Evolutionary conservation across 2,888 invertebrate species (phyloP).

Genomic region (Anthrax anthrax): DNA sequence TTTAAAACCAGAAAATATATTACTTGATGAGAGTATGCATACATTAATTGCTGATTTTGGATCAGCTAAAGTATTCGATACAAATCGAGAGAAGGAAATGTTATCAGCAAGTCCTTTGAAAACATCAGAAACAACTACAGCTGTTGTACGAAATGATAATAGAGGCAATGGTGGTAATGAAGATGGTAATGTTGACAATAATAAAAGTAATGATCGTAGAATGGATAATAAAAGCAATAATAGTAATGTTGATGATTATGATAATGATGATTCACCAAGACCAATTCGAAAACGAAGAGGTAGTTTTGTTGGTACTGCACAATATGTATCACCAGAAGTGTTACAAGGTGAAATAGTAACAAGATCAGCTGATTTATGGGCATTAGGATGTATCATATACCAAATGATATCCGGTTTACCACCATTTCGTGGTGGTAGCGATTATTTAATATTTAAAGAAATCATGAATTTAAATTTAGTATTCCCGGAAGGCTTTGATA

Average conservation of each 20-base stretch:
- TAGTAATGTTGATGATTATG: constrained; percentile 9
- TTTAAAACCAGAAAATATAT: constrained; percentile 92
- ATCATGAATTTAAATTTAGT: constrained; percentile 81
- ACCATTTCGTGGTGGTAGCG: constrained; percentile 83
- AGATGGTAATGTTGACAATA: constrained; percentile 2
- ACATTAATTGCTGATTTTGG: constrained; percentile 95
- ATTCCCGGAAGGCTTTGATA: constrained; percentile 83
- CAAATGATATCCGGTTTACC: constrained; percentile 92
- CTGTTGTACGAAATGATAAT: constrained; percentile 7
- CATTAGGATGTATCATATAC: constrained; percentile 89
- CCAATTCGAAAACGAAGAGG: constrained; percentile 44
- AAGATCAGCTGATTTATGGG: constrained; percentile 88
- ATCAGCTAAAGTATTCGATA: constrained; percentile 69
- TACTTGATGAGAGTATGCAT: constrained; percentile 91
- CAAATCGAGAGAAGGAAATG: constrained; percentile 10
- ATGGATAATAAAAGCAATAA: not conserved
- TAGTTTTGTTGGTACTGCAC: constrained; percentile 96
- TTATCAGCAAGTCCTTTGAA: not conserved
- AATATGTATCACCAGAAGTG: constrained; percentile 96
- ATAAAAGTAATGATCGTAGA: too few species aligned
- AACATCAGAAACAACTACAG: constrained; percentile 5
- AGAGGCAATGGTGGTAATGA: constrained; percentile 5
- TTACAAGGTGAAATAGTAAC: constrained; percentile 64
- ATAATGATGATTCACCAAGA: constrained; percentile 8
- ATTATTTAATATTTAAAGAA: constrained; percentile 93